Percentiles rank a stretch among this genome's conserved stretches.
Conservation (phyloP, 92 coral and sea anemone genomes). For the Phymanthus crucifer region DNA sequence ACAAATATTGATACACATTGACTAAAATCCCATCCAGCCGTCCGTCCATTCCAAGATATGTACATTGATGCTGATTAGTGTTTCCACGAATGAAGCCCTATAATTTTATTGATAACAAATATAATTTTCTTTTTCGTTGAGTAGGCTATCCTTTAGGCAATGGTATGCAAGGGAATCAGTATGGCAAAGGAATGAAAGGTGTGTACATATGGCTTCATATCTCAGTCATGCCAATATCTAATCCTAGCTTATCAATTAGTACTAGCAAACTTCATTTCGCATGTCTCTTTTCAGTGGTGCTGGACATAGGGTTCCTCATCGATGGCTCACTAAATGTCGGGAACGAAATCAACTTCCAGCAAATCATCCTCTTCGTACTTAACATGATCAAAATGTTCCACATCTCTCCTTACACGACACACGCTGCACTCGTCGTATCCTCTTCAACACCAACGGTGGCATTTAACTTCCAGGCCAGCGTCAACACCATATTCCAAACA, state of each 20-base stretch:
- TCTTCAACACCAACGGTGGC: conserved; percentile 66
- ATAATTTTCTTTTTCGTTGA: not conserved
- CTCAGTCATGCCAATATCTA: not conserved
- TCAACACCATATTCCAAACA: conserved; percentile 45
- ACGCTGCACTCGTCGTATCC: conserved; percentile 71
- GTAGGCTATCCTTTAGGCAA: not conserved
- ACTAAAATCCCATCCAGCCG: too few species aligned
- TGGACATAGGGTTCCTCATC: conserved; percentile 82
- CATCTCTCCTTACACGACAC: conserved; percentile 58
- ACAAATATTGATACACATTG: too few species aligned
- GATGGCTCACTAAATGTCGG: conserved; percentile 83
- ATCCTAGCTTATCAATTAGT: not conserved
- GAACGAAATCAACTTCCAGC: conserved; percentile 71
- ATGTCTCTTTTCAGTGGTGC: conserved; percentile 39
- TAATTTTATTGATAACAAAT: not conserved
- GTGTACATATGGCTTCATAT: too few species aligned
- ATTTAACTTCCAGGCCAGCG: conserved; percentile 66
- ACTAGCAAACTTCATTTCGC: not conserved
- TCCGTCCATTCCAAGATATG: too few species aligned
- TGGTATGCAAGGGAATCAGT: not conserved
- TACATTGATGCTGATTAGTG: too few species aligned
- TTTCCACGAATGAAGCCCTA: not conserved
- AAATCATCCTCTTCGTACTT: conserved; percentile 69
- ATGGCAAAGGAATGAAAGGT: not conserved
- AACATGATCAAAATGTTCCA: conserved; percentile 68